Base-by-base conservation (phyloP, 2,888 invertebrate genomes). In the Cheilosia vernalis region DNA sequence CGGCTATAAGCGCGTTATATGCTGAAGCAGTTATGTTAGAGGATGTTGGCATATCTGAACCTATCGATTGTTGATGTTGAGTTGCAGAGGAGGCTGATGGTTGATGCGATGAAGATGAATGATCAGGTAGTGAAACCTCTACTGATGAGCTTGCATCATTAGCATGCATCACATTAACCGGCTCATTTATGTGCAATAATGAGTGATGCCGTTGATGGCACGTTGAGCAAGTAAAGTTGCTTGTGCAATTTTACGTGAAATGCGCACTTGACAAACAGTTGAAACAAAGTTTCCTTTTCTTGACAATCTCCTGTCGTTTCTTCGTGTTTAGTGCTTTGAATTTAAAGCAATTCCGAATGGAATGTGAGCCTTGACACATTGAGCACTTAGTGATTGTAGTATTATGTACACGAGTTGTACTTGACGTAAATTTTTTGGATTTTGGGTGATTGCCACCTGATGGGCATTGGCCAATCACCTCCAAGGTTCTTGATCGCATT, bases 281-380 rank as follows among this genome's bases (percentile, higher is more conserved):
- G 5, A 51, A 55, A n/a, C 24, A 24, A 2, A 24, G 2, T 3
- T 24, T 24, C 24, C 30, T 58, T 9, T 37, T 33, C 13, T 37
- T 69, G 2, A 21, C 21, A 4, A 58, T 51, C 10, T 69, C 58
- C 2, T 21, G 27, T 49, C 69, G 21, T 37, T 69, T 73, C n/a
- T 21, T 64, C 1, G 47, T 2, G 13, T 37, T 70, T 15, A 70
- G 27, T n/a, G 51, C 37, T 49, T 64, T 73, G 21, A 63, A 55
- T 49, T 63, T 63, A 24, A 73, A 73, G n/a, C 73, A 73, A 19
- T 73, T 70, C 19, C 79, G n/a, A 42, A 72, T 72, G 6, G 63
- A 79, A 40, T 73, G 55, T 42, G 19, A 37, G 13, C 51, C 51
- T 15, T 51, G 64, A 21, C 64, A 37, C 37, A 51, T 15, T 5